A percentile compares a stretch with the other conserved stretches of the same genome.
These are phyloP conservation scores for Diaphora mendica DNA, from an alignment of 2,888 invertebrate species.

Conservation along the genomic window DNA sequence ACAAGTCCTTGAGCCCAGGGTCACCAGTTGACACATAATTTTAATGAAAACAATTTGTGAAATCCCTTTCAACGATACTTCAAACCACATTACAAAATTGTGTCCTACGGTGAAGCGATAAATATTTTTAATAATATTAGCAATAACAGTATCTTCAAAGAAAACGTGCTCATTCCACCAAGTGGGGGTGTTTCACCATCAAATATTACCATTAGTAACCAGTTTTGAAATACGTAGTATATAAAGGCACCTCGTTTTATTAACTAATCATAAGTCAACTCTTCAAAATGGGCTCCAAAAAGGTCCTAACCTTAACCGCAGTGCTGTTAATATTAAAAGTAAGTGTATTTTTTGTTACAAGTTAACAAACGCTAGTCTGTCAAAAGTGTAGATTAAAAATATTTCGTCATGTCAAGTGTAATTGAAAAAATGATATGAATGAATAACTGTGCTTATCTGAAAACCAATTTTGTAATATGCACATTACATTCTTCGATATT, in stretches of 20 bases:
- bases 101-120: conserved; percentile 6
- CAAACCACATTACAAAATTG: conserved; percentile 22
- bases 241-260: conserved; percentile 61
- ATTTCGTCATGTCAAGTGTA: background rate
- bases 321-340: conserved; percentile 54
- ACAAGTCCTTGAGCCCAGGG: background rate
- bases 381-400: background rate
- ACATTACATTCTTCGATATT: background rate
- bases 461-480: background rate
- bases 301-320: conserved; percentile 46
- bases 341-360: conserved; percentile 18
- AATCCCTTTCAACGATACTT: background rate
- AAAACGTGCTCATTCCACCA: conserved; percentile 64
- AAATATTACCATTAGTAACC: conserved; percentile 59
- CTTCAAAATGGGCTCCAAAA: conserved; percentile 65
- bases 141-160: conserved; percentile 27
- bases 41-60: background rate
- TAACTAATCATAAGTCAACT: conserved; percentile 56
- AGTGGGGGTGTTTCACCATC: conserved; percentile 58
- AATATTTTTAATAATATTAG: conserved; percentile 13
- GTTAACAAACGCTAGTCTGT: background rate
- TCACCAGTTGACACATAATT: background rate
- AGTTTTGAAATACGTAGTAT: conserved; percentile 73
- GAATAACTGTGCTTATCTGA: background rate
- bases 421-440: background rate